These are phyloP conservation scores for Eurois occulta DNA, from an alignment of 2,888 invertebrate species.

Conservation along the genomic window DNA sequence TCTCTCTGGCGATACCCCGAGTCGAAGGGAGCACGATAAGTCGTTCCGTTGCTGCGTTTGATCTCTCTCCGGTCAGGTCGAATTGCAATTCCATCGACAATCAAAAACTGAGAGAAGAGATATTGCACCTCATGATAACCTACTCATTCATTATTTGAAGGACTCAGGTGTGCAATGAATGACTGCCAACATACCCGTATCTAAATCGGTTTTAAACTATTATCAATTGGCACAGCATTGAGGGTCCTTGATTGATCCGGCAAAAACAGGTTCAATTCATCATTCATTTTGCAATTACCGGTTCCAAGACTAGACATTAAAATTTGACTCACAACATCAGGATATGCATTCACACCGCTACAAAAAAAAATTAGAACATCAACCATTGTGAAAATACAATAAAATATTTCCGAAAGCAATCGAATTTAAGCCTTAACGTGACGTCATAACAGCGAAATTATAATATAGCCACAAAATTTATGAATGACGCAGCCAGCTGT, in stretches of 20 bases:
- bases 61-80: too few relatives aligned
- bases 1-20: too few relatives aligned
- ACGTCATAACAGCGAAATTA: conserved; percentile 71
- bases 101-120: too few relatives aligned
- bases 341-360: conserved; percentile 50
- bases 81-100: too few relatives aligned
- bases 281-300: conserved; percentile 7
- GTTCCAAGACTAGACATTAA: conserved; percentile 37
- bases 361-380: conserved; percentile 58
- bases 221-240: too few relatives aligned
- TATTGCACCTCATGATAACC: too few relatives aligned
- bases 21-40: too few relatives aligned
- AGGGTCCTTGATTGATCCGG: not conserved
- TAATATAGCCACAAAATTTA: conserved; percentile 65
- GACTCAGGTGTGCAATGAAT: too few relatives aligned
- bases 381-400: conserved; percentile 57
- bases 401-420: conserved; percentile 52
- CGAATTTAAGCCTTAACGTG: conserved; percentile 70
- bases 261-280: not conserved
- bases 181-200: too few relatives aligned
- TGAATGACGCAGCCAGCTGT: conserved; percentile 87
- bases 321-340: conserved; percentile 50
- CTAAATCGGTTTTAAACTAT: too few relatives aligned
- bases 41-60: too few relatives aligned
- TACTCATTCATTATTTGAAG: too few relatives aligned